phyloP scores from a whole-genome alignment of 2,888 invertebrate species.

The Cenopis cana region DNA sequence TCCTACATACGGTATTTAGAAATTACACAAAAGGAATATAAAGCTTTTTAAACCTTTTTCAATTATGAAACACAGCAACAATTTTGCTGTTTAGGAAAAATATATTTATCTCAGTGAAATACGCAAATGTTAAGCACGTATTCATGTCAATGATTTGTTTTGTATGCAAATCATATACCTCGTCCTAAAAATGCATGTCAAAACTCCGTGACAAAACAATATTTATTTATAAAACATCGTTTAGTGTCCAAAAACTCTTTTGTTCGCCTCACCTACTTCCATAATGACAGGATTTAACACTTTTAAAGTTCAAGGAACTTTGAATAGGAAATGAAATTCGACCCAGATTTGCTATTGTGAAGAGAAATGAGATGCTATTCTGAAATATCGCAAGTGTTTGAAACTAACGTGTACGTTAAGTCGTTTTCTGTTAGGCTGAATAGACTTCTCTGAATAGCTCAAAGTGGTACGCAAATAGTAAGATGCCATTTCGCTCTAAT shows the following conservation, averaged over 20 bases:
- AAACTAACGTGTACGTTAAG: constrained; percentile 12
- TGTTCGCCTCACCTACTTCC: constrained; percentile 39
- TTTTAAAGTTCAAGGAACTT: constrained; percentile 55
- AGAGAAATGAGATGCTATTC: constrained; percentile 14
- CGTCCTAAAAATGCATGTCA: constrained; percentile 30
- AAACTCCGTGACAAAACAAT: constrained; percentile 30
- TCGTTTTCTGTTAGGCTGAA: constrained; percentile 27
- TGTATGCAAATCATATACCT: constrained; percentile 31
- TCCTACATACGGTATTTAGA: too few relatives aligned
- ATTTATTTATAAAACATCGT: constrained; percentile 33
- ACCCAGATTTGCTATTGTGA: constrained; percentile 43
- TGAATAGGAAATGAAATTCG: constrained; percentile 51
- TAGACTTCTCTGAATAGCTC: constrained; percentile 45
- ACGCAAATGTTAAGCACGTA: not conserved
- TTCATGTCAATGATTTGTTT: constrained; percentile 21
- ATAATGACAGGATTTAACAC: constrained; percentile 43
- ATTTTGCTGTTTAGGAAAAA: not conserved
- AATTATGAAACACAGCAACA: not conserved
- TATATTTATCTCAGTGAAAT: not conserved
- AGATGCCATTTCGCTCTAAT: constrained; percentile 38
- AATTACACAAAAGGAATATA: too few relatives aligned
- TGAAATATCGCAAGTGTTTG: constrained; percentile 20
- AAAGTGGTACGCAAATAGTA: constrained; percentile 61
- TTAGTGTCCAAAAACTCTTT: constrained; percentile 30
- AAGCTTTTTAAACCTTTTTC: not conserved